Evolutionary conservation across 2,113 vertebrate genomes (phyloP), one percentile per base, ranked within the genome.

Genomic region (Prionailurus viverrinus): DNA sequence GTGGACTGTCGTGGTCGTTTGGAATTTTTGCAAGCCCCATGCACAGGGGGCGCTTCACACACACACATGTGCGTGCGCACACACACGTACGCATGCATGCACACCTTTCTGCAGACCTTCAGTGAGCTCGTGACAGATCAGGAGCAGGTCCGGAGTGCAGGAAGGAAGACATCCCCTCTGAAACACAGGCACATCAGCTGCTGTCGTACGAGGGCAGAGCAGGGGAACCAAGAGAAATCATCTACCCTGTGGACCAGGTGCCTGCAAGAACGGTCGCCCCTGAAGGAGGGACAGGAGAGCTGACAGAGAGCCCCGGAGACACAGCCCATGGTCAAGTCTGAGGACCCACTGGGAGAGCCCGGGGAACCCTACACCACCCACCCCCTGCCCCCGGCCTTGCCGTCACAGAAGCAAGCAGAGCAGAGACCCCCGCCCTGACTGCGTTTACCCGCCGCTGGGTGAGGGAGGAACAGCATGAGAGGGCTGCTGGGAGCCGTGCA

Each of bases 171-270:
- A 21, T 48, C 53, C 18, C 7, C 7, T 25, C 63, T 41, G 55
- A 58, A 23, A 66, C 69, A 16, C 63, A 39, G 83, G 55, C 61
- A 0, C 0, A 0, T 12, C 69, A 36, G 41, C 7, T 45, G 27
- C 68, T 21, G 55, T 33, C 0, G 1, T 45, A 23, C 4, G 7
- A 81, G 61, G 61, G 12, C 41, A 31, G 87, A n/a, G 39, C 19
- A 21, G 33, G 11, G 11, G n/a, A 48, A 10, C n/a, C 0, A 0
- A 7, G 80, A 63, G 15, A 39, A 18, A 1, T 39, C 6, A 21
- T 78, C 73, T 55, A 19, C 36, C 0, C n/a, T 3, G 3, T n/a
- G 39, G 9, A 45, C 41, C 4, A 16, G 27, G 55, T 21, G 6
- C 45, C 19, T 2, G 14, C 55, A 10, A 13, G n/a, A 13, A 12